A percentile compares a stretch with the other conserved stretches of the same genome.
Conservation (phyloP, 2,888 invertebrate species). For the Mongoloraphidia duomilia region DNA sequence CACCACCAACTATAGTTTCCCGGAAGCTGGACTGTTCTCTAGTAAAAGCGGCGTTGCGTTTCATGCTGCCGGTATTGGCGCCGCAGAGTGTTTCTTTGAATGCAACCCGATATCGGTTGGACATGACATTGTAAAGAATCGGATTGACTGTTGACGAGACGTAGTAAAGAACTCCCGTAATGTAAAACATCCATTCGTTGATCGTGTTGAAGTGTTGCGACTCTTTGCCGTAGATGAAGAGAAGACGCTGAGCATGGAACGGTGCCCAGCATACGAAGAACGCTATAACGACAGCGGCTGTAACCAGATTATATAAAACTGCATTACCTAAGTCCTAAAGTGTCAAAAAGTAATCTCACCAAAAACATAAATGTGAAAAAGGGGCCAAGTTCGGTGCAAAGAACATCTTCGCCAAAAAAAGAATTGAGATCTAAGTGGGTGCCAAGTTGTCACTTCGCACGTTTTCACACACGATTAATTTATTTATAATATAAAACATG, state of each 20-base stretch:
- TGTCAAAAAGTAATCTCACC: neutral
- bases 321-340: neutral
- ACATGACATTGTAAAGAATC: conserved; percentile 74
- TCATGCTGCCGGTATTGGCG: conserved; percentile 25
- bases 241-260: conserved; percentile 81
- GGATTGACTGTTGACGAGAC: conserved; percentile 69
- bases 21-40: conserved; percentile 47
- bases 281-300: conserved; percentile 84
- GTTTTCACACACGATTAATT: too few relatives aligned
- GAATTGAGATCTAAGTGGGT: too few relatives aligned
- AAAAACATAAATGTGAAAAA: too few relatives aligned
- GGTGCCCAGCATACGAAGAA: conserved; percentile 96
- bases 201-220: conserved; percentile 43
- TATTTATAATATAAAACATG: too few relatives aligned
- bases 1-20: conserved; percentile 29
- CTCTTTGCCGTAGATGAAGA: conserved; percentile 59
- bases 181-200: conserved; percentile 66
- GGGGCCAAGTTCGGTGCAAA: too few relatives aligned
- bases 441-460: too few relatives aligned
- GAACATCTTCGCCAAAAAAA: too few relatives aligned
- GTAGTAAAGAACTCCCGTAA: conserved; percentile 71
- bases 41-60: conserved; percentile 34
- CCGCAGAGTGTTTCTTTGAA: conserved; percentile 63
- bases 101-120: conserved; percentile 56
- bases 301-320: conserved; percentile 2